phyloP scores from a whole-genome alignment of 1,140 invertebrate species.

The Scaptomyza pallida region DNA sequence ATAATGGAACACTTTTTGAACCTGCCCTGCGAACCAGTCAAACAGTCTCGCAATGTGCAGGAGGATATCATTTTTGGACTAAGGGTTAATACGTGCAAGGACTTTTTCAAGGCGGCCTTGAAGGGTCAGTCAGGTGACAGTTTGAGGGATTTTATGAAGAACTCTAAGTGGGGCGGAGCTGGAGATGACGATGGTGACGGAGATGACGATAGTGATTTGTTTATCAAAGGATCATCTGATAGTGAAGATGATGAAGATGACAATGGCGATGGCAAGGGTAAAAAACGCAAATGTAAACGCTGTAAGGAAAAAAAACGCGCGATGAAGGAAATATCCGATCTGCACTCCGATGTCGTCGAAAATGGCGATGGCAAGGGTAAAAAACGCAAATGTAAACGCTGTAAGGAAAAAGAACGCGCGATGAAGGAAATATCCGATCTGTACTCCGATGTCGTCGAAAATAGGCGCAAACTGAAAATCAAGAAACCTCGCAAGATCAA shows the following conservation, averaged over 20 bases:
- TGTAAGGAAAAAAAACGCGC: too few species aligned
- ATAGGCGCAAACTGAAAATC: not conserved
- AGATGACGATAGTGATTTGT: too few species aligned
- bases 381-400: too few species aligned
- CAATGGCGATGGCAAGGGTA: not conserved
- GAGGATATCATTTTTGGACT: not conserved
- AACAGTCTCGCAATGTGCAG: not conserved
- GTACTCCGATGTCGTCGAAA: slow-evolving; percentile 16
- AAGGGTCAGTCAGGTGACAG: not conserved
- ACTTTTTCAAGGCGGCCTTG: slow-evolving; percentile 2
- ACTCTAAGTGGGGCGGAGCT: too few species aligned
- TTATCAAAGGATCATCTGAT: too few species aligned
- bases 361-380: not conserved
- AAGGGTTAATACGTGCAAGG: not conserved
- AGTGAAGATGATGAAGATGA: not conserved
- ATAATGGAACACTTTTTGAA: slow-evolving; percentile 47
- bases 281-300: not conserved
- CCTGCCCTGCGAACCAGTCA: not conserved
- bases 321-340: too few species aligned
- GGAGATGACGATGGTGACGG: too few species aligned
- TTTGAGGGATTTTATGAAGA: not conserved
- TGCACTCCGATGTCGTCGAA: too few species aligned
- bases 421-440: slow-evolving; percentile 13
- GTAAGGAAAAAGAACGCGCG: too few species aligned
- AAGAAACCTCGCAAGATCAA: not conserved